A percentile compares a stretch with the other conserved stretches of the same genome.
These are phyloP conservation scores for Bradypodion ventrale DNA, from an alignment of 2,797 vertebrate genomes.

Conservation along the genomic window DNA sequence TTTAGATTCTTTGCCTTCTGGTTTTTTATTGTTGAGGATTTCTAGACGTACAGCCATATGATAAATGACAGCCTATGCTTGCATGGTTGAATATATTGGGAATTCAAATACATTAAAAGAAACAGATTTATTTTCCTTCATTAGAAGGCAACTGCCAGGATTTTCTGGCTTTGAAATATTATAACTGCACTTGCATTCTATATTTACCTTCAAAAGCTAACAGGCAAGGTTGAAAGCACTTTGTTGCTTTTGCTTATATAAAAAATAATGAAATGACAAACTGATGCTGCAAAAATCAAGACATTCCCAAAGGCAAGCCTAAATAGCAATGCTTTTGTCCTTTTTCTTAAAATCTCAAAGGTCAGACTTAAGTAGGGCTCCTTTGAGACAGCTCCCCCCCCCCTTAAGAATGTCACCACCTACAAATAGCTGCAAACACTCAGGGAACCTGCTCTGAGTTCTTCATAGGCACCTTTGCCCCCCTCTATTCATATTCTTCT, in stretches of 20 bases:
- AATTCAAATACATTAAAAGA: constrained; percentile 16
- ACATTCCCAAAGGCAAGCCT: not conserved
- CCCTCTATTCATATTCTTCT: not conserved
- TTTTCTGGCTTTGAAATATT: not conserved
- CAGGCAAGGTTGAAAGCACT: not conserved
- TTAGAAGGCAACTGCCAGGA: not conserved
- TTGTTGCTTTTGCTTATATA: not conserved
- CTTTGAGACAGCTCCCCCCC: not conserved
- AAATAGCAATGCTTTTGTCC: not conserved
- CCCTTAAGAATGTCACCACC: too few relatives aligned
- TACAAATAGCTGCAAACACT: not conserved
- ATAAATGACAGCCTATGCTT: not conserved
- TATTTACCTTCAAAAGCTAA: not conserved
- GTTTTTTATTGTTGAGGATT: not conserved
- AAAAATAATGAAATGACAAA: not conserved
- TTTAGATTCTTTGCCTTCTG: constrained; percentile 2
- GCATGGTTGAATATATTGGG: not conserved
- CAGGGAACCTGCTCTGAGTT: not conserved
- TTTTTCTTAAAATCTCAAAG: not conserved
- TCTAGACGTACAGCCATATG: not conserved
- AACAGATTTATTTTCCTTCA: constrained; percentile 8
- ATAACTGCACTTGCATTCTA: not conserved
- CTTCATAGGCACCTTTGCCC: not conserved
- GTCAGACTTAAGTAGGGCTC: not conserved
- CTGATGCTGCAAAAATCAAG: not conserved